Evolutionary conservation across 2,113 vertebrate species (phyloP).

Genomic region (Sapayoa aenigma): DNA sequence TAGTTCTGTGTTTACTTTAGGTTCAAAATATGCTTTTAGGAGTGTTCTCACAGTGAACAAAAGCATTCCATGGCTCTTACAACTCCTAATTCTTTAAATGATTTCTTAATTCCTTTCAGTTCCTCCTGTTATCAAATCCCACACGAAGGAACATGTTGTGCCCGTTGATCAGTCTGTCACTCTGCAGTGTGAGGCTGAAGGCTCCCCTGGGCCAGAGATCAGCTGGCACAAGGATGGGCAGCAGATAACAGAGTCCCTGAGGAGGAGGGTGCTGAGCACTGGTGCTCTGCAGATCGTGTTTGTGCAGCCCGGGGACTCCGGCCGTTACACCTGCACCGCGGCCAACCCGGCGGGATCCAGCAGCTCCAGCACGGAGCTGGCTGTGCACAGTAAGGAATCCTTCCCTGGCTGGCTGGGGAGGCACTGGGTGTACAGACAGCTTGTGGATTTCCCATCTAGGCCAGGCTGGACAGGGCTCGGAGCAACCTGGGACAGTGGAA

Average conservation of each 20-base stretch:
- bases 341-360: conserved; percentile 84
- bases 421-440: not conserved
- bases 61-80: not conserved
- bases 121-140: conserved; percentile 83
- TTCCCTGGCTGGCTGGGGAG: too few relatives aligned
- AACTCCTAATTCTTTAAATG: not conserved
- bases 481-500: not conserved
- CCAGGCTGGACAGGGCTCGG: fast-evolving
- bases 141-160: conserved; percentile 68
- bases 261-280: conserved; percentile 78
- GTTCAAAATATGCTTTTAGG: not conserved
- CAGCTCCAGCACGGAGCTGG: conserved; percentile 75
- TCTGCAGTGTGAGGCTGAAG: conserved; percentile 82
- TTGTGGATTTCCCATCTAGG: not conserved
- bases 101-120: conserved; percentile 71
- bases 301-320: conserved; percentile 79
- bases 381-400: conserved; percentile 79
- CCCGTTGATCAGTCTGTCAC: conserved; percentile 84
- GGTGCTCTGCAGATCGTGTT: conserved; percentile 89
- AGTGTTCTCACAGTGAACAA: not conserved
- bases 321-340: conserved; percentile 86
- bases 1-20: not conserved
- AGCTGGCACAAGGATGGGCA: conserved; percentile 87
- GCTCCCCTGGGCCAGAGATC: conserved; percentile 82
- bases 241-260: conserved; percentile 75